Evolutionary conservation across 2,113 vertebrate species (phyloP).

Genomic region (Myocastor coypus): DNA sequence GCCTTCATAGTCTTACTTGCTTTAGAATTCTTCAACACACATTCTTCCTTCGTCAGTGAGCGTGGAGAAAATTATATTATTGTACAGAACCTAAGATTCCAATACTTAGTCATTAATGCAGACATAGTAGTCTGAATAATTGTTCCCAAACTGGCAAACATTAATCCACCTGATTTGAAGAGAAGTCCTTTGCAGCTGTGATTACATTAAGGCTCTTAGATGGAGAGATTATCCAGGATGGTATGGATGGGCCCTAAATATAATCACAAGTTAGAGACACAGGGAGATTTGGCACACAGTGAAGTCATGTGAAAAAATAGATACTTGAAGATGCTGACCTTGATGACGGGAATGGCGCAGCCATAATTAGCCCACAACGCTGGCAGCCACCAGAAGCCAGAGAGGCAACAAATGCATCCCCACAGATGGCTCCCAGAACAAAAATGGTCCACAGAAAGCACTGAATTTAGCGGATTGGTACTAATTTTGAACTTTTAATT

Average conservation of each 20-base stretch:
- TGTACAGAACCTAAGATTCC: background rate
- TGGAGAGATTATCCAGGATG: background rate
- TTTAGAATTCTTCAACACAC: constrained; percentile 8
- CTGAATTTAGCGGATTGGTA: background rate
- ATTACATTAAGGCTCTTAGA: background rate
- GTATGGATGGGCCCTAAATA: background rate
- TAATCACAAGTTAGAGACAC: background rate
- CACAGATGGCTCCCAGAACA: background rate
- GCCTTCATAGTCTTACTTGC: background rate
- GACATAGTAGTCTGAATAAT: background rate
- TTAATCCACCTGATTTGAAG: background rate
- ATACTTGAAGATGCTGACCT: background rate
- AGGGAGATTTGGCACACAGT: background rate
- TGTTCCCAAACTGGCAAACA: background rate
- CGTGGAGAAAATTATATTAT: background rate
- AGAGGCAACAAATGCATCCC: background rate
- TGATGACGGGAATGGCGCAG: background rate
- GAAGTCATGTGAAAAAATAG: background rate
- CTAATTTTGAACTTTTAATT: background rate
- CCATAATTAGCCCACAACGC: background rate
- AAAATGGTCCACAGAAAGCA: background rate
- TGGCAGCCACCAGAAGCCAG: background rate
- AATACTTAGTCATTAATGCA: background rate
- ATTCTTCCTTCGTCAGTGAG: background rate
- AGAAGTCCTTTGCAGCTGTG: background rate